Base-by-base conservation (phyloP, 2,797 vertebrate species). In the Aeoliscus strigatus region DNA sequence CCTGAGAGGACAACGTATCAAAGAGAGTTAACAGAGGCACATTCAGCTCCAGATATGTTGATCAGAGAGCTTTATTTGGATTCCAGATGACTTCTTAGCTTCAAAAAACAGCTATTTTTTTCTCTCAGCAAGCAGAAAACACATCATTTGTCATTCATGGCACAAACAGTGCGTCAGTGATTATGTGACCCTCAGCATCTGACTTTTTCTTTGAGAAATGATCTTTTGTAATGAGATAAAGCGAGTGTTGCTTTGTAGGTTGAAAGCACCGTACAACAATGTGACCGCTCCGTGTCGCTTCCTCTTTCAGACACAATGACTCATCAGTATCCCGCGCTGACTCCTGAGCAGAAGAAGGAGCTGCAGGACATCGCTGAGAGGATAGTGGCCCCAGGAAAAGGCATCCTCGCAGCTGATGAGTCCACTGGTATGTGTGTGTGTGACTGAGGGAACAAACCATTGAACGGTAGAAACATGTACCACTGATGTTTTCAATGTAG, bases 281-380 rank as follows among this genome's bases (percentile, higher is more conserved):
- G 24, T 65, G 15, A 65, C 41, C 26, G 24, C 31, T 24, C 24
- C 7, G 21, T 50, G n/a, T 17, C 4, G 14, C 0, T 4, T 1
- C 74, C 14, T 59, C 33, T 48, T 66, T 56, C 51, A 82, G 81
- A 48, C 63, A 75, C 48, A 64, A 87, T 87, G 86, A 87, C 84
- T 70, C 85, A 85, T 52, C 81, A 90, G 73, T 88, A 90, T 60
- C 92, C 92, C 9, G 89, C 93, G 2, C 79, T 95, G 62, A 92
- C 86, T 29, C 26, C 92, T 1, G 92, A 92, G 77, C 93, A 94
- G 90, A 95, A 95, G 85, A 95, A 92, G 82, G 87, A 86, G 73
- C 80, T 86, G 46, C 87, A 86, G 80, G 80, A 85, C 7, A 87
- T 87, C 12, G 84, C 84, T 25, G 64, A 71, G 62, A 85, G 78